A percentile compares a stretch with the other conserved stretches of the same genome.
Evolutionary conservation across 2,113 vertebrate genomes (phyloP).

Genomic region (Cervus canadensis): DNA sequence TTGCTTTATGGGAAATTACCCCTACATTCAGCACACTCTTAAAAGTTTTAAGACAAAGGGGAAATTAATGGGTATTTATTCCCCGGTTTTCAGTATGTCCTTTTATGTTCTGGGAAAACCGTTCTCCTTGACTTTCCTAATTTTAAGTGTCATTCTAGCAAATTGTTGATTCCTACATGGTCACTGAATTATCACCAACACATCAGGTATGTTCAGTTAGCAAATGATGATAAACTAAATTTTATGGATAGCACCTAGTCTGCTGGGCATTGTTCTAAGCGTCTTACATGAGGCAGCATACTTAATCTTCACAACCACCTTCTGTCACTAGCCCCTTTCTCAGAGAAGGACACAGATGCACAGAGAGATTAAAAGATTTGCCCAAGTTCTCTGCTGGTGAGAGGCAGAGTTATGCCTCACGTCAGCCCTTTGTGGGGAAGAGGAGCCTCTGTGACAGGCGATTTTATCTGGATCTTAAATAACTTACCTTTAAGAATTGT

Average conservation of each 20-base stretch:
- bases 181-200: background rate
- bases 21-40: background rate
- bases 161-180: background rate
- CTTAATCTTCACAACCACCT: background rate
- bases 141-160: background rate
- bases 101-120: slow-evolving; percentile 10
- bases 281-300: background rate
- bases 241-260: background rate
- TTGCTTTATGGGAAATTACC: background rate
- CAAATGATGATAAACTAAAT: background rate
- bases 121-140: slow-evolving; percentile 15
- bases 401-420: background rate
- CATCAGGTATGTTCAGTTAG: background rate
- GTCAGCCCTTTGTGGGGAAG: background rate
- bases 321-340: background rate
- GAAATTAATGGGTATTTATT: background rate
- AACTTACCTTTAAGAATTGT: background rate
- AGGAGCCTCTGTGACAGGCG: background rate
- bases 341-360: background rate
- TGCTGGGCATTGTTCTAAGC: background rate
- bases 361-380: background rate
- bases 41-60: background rate
- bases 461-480: background rate
- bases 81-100: background rate
- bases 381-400: background rate